Conservation (phyloP, 2,113 vertebrate species). For the Xenopus borealis region DNA sequence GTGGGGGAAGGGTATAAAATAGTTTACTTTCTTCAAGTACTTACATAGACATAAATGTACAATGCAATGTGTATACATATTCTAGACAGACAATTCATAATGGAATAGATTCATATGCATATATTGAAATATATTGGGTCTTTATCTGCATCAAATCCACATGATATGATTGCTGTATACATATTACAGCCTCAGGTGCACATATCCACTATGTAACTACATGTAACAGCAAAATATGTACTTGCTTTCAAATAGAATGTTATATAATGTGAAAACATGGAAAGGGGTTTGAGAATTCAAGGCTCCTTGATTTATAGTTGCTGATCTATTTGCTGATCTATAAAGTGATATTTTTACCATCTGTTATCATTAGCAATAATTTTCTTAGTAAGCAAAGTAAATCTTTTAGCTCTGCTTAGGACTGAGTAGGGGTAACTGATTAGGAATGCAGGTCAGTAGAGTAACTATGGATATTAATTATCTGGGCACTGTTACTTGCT, state of each 20-base stretch:
- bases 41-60: neutral
- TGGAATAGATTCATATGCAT: neutral
- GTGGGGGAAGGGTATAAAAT: neutral
- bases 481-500: neutral
- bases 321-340: constrained; percentile 1
- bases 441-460: constrained; percentile 28
- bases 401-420: constrained; percentile 12
- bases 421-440: constrained; percentile 20
- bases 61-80: neutral
- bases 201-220: neutral
- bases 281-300: neutral
- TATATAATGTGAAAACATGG: neutral
- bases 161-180: neutral
- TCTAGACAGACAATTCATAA: neutral
- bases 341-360: constrained; percentile 29
- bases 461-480: constrained; percentile 9
- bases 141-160: neutral
- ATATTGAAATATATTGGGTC: neutral
- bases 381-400: constrained; percentile 19
- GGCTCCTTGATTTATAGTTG: neutral
- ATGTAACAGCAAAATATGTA: neutral
- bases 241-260: constrained; percentile 1
- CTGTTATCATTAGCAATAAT: constrained; percentile 26
- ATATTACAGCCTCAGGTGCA: neutral
- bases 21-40: neutral